phyloP scores from a whole-genome alignment of 2,888 invertebrate species.

The Limulus polyphemus region DNA sequence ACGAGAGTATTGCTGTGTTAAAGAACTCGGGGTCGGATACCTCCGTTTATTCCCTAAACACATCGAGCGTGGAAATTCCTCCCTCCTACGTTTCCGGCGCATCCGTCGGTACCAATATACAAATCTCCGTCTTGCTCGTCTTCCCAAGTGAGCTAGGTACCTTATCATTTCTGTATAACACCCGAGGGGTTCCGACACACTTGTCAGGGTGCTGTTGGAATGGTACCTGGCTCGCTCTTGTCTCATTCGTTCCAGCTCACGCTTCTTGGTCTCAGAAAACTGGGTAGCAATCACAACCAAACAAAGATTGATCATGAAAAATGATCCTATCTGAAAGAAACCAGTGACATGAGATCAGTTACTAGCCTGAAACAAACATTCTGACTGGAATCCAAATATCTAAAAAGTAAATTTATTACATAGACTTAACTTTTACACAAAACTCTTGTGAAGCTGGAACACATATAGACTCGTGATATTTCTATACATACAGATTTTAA shows the following conservation, averaged over 20 bases:
- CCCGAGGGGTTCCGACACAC: constrained; percentile 77
- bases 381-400: too few species aligned
- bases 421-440: not conserved
- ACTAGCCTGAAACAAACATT: not conserved
- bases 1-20: too few species aligned
- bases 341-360: constrained; percentile 3
- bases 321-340: constrained; percentile 81
- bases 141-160: constrained; percentile 86
- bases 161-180: constrained; percentile 98
- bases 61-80: constrained; percentile 5
- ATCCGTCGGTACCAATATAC: constrained; percentile 13
- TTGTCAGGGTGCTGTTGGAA: constrained; percentile 78
- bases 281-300: constrained; percentile 99
- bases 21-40: too few species aligned
- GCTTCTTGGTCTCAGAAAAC: constrained; percentile 97
- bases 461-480: too few species aligned
- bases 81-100: constrained; percentile 7
- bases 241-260: constrained; percentile 98
- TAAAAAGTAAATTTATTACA: not conserved
- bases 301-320: constrained; percentile 99
- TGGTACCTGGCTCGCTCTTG: constrained; percentile 89
- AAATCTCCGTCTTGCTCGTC: constrained; percentile 64
- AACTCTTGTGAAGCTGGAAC: too few species aligned
- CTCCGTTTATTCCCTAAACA: constrained; percentile 8
- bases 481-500: too few species aligned